Evolutionary conservation across 23 tunicate species (phyloP).

Genomic region (Botrylloides violaceus): DNA sequence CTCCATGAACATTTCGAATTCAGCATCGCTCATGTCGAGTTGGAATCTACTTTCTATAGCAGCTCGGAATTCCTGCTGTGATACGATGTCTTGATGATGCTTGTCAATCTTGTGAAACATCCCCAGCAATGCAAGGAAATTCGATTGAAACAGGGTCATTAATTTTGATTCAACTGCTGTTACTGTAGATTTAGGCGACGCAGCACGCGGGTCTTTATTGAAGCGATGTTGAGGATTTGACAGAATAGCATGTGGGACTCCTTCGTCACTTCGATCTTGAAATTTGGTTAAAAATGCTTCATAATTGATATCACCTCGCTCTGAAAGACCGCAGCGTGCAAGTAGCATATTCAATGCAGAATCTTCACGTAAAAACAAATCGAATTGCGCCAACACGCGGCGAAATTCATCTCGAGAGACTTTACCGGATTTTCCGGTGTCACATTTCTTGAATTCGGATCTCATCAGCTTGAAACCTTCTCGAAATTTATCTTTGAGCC

Average conservation of each 20-base stretch:
- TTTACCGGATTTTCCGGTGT: conserved; percentile 48
- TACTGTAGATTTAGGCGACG: conserved; percentile 81
- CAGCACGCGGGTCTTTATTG: conserved; percentile 67
- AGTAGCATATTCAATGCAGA: conserved; percentile 83
- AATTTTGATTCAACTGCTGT: conserved; percentile 93
- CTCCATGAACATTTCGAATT: conserved; percentile 62
- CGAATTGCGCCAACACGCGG: conserved; percentile 81
- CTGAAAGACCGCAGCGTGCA: conserved; percentile 72
- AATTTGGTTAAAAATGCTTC: conserved; percentile 65
- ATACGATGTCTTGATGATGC: conserved; percentile 70
- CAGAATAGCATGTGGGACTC: conserved; percentile 81
- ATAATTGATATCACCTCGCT: conserved; percentile 72
- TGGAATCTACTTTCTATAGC: conserved; percentile 91
- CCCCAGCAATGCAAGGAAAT: conserved; percentile 85
- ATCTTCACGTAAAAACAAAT: conserved; percentile 82
- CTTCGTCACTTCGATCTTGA: conserved; percentile 92
- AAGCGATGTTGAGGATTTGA: conserved; percentile 79
- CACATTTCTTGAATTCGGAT: conserved; percentile 66
- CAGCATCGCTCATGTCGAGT: conserved; percentile 69
- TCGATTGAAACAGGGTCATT: conserved; percentile 87
- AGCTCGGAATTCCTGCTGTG: conserved; percentile 94
- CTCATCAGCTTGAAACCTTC: conserved; percentile 89
- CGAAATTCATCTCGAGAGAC: conserved; percentile 83
- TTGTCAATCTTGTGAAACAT: conserved; percentile 93
- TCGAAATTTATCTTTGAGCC: conserved; percentile 88